A percentile compares a stretch with the other conserved stretches of the same genome.
phyloP scores from a whole-genome alignment of 2,113 vertebrate genomes.

The Austrofundulus limnaeus region DNA sequence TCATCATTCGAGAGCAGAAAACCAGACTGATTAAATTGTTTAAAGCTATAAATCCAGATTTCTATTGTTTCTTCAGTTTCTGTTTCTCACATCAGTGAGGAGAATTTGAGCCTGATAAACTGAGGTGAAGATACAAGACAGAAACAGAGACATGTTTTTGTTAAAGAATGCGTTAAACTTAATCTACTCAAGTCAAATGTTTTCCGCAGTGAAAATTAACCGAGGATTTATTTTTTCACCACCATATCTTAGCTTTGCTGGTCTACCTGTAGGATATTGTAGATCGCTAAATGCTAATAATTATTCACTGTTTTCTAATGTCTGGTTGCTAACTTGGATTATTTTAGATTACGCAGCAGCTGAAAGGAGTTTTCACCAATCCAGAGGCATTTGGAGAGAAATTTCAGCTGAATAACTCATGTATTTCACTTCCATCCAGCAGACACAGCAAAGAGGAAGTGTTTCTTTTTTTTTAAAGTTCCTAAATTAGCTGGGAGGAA shows the following conservation, averaged over 20 bases:
- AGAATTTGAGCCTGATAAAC: conserved; percentile 21
- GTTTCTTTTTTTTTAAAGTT: conserved; percentile 42
- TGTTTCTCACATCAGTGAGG: conserved; percentile 18
- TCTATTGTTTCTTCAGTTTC: conserved; percentile 26
- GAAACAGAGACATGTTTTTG: too few relatives aligned
- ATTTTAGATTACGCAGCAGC: conserved; percentile 41
- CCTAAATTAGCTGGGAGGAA: conserved; percentile 35
- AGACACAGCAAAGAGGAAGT: conserved; percentile 40
- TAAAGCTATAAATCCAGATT: conserved; percentile 33
- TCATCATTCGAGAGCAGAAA: conserved; percentile 15
- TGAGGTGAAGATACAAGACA: too few relatives aligned
- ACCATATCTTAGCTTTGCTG: neutral
- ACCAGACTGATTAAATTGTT: conserved; percentile 25
- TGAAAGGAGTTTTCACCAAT: conserved; percentile 28
- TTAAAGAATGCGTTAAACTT: too few relatives aligned
- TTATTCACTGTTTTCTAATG: neutral
- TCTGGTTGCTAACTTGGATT: neutral
- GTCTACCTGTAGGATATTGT: conserved; percentile 1
- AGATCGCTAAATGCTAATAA: conserved; percentile 32
- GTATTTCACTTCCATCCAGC: conserved; percentile 65
- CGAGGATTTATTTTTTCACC: too few relatives aligned
- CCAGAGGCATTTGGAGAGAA: conserved; percentile 29
- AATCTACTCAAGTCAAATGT: too few relatives aligned
- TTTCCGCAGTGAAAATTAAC: too few relatives aligned
- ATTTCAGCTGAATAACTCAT: conserved; percentile 55